Conservation (phyloP, 2,113 vertebrate species). For the Procavia capensis region DNA sequence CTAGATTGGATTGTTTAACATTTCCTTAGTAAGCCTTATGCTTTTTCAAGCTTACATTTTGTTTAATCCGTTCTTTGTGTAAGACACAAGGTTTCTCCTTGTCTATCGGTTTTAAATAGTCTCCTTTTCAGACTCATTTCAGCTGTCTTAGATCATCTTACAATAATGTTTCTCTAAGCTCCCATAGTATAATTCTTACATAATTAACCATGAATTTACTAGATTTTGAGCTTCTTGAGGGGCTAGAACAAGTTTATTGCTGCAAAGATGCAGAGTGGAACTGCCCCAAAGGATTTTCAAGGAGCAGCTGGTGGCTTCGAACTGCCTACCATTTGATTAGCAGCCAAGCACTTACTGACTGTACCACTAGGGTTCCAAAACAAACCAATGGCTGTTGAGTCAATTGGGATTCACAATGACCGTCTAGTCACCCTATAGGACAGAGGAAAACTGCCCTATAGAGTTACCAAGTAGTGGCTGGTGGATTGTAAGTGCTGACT, state of each 20-base stretch:
- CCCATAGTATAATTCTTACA: not conserved
- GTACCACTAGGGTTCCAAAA: too few species aligned
- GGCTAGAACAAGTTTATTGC: not conserved
- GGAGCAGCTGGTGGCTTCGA: too few species aligned
- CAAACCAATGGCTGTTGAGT: too few species aligned
- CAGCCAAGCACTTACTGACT: too few species aligned
- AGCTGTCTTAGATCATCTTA: not conserved
- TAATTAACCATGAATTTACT: not conserved
- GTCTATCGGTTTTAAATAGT: not conserved
- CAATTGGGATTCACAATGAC: too few species aligned
- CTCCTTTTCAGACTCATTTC: not conserved
- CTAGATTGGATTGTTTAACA: not conserved
- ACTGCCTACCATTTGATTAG: too few species aligned
- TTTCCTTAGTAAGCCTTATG: conserved; percentile 4
- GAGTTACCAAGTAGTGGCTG: too few species aligned
- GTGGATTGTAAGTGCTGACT: too few species aligned
- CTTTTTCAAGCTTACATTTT: not conserved
- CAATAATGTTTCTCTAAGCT: not conserved
- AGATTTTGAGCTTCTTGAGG: not conserved
- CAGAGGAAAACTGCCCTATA: too few species aligned
- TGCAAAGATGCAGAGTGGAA: not conserved
- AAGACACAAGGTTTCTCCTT: not conserved
- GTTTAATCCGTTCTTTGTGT: not conserved
- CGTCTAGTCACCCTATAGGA: too few species aligned
- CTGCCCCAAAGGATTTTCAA: too few species aligned